These are phyloP conservation scores for Nycteola revayana DNA, from an alignment of 2,888 invertebrate genomes.

Conservation along the genomic window DNA sequence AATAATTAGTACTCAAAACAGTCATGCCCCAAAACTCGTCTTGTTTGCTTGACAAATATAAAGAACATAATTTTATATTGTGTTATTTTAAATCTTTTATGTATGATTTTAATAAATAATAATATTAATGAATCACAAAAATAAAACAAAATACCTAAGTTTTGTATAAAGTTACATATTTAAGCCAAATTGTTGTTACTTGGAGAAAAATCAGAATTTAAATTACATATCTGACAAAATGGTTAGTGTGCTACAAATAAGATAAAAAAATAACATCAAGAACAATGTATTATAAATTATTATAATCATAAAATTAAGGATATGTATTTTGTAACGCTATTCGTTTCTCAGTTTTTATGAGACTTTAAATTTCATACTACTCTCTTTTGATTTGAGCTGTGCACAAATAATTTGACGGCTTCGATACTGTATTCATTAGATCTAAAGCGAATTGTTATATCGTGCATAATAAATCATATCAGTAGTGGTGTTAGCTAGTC, in stretches of 20 bases:
- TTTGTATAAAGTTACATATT: conserved; percentile 62
- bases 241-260: conserved; percentile 82
- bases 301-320: conserved; percentile 78
- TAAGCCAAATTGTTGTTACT: conserved; percentile 78
- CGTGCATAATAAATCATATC: conserved; percentile 68
- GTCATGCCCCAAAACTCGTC: conserved; percentile 28
- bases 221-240: conserved; percentile 82
- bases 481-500: conserved; percentile 51
- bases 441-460: conserved; percentile 67
- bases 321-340: conserved; percentile 79
- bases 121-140: conserved; percentile 49
- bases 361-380: conserved; percentile 64
- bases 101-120: conserved; percentile 53
- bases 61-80: conserved; percentile 45
- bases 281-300: conserved; percentile 79
- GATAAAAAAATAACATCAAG: conserved; percentile 73
- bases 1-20: conserved; percentile 8
- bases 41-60: conserved; percentile 32
- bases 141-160: conserved; percentile 53
- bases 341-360: conserved; percentile 78
- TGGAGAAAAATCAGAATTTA: conserved; percentile 81
- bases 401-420: conserved; percentile 73
- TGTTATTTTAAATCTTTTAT: conserved; percentile 44
- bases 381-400: conserved; percentile 72
- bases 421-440: conserved; percentile 60